phyloP scores from a whole-genome alignment of 2,113 vertebrate genomes.

The Lampris megalopsis region DNA sequence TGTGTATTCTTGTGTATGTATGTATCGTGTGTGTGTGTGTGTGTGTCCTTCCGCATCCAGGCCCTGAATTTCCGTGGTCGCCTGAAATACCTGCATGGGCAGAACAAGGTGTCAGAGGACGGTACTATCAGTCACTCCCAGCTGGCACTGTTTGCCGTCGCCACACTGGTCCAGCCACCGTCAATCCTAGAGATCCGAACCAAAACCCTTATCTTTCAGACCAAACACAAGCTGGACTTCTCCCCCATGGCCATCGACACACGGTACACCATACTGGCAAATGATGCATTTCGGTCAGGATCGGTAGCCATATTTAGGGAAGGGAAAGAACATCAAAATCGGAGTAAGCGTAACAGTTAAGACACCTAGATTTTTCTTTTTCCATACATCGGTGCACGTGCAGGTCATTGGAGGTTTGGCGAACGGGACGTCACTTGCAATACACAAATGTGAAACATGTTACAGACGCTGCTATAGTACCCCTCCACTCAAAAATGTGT shows the following conservation, averaged over 20 bases:
- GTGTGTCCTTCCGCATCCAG: constrained; percentile 46
- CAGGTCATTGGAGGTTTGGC: too few relatives aligned
- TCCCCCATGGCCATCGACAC: constrained; percentile 78
- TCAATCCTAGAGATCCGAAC: constrained; percentile 83
- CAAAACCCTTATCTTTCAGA: constrained; percentile 84
- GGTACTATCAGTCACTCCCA: constrained; percentile 64
- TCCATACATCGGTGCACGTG: too few relatives aligned
- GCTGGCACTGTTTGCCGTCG: constrained; percentile 80
- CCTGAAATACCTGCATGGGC: constrained; percentile 80
- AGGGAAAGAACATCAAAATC: too few relatives aligned
- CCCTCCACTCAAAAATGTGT: too few relatives aligned
- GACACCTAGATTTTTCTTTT: too few relatives aligned
- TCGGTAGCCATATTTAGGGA: too few relatives aligned
- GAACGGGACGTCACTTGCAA: too few relatives aligned
- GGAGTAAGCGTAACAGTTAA: too few relatives aligned
- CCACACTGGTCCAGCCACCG: constrained; percentile 76
- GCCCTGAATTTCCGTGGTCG: constrained; percentile 81
- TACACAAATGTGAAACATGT: too few relatives aligned
- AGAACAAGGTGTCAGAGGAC: constrained; percentile 65
- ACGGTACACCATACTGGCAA: constrained; percentile 55
- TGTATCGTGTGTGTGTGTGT: neutral
- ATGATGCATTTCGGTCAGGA: too few relatives aligned
- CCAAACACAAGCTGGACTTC: constrained; percentile 86
- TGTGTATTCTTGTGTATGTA: too few relatives aligned
- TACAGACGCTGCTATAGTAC: too few relatives aligned